Percentiles rank a stretch among this genome's conserved stretches.
Conservation (phyloP, 1,140 invertebrate species). For the Mesaphorura yosii region DNA sequence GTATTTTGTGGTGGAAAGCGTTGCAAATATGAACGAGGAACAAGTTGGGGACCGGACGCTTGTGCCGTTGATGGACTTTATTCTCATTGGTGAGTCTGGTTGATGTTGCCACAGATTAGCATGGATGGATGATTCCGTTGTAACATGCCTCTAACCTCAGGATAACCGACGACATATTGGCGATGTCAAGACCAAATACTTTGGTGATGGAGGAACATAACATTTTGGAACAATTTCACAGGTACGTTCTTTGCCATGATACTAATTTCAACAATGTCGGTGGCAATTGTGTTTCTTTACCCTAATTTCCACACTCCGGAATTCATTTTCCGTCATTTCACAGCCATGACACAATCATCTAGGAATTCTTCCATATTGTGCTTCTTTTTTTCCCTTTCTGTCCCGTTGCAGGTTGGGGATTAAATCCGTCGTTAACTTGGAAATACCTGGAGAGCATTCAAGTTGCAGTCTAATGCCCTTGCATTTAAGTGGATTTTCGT, state of each 20-base stretch:
- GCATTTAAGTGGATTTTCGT: slow-evolving; percentile 60
- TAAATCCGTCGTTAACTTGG: slow-evolving; percentile 70
- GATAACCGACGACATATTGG: slow-evolving; percentile 74
- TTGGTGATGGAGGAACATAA: slow-evolving; percentile 57
- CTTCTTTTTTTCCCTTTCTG: slow-evolving; percentile 12
- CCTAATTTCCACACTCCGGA: no score
- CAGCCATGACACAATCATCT: no score
- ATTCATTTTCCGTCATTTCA: no score
- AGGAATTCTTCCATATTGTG: no score
- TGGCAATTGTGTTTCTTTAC: no score
- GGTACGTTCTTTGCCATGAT: slow-evolving; percentile 40
- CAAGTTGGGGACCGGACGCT: slow-evolving; percentile 50
- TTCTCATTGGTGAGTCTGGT: slow-evolving; percentile 61
- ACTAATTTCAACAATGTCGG: not conserved
- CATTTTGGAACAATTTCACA: slow-evolving; percentile 64
- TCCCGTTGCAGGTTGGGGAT: slow-evolving; percentile 60
- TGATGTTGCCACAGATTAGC: not conserved
- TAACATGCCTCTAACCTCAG: slow-evolving; percentile 40
- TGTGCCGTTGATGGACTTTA: slow-evolving; percentile 65
- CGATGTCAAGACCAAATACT: slow-evolving; percentile 73
- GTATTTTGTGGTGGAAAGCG: slow-evolving; percentile 68
- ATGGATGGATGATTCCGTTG: not conserved
- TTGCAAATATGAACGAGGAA: slow-evolving; percentile 66
- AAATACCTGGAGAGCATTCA: slow-evolving; percentile 62
- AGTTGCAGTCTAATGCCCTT: slow-evolving; percentile 59